Percentiles rank a stretch among this genome's conserved stretches.
phyloP scores from a whole-genome alignment of 2,113 vertebrate species.

The Jaculus jaculus region DNA sequence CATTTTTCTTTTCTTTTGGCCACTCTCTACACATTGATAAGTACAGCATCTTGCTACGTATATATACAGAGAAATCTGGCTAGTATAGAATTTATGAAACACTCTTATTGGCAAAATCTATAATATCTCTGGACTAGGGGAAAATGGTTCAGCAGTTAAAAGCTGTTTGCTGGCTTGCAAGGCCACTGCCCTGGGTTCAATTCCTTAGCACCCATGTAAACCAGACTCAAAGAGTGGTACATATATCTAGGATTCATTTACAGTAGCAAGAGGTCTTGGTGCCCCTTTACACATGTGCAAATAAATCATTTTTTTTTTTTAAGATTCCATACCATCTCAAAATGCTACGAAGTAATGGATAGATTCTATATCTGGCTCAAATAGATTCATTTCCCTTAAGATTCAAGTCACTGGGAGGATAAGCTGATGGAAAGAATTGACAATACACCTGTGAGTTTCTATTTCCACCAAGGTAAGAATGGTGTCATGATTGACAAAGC shows the following conservation, averaged over 20 bases:
- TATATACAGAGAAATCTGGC: background rate
- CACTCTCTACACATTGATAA: background rate
- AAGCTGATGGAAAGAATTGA: background rate
- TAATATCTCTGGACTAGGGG: too few species aligned
- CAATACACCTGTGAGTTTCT: background rate
- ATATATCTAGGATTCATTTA: too few species aligned
- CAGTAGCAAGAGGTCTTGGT: too few species aligned
- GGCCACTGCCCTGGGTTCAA: too few species aligned
- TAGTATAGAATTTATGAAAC: conserved; percentile 2
- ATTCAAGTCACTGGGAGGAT: background rate
- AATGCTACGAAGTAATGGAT: background rate
- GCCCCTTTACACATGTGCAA: too few species aligned
- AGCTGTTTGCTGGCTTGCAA: too few species aligned
- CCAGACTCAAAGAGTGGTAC: too few species aligned
- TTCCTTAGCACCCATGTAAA: too few species aligned
- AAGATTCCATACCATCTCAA: background rate
- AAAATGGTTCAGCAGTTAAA: too few species aligned
- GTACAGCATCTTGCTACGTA: background rate
- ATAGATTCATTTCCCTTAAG: background rate
- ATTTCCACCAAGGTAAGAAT: background rate
- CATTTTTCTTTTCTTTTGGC: background rate
- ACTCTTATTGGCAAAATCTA: background rate
- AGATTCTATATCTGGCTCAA: background rate
- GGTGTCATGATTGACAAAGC: background rate
- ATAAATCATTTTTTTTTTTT: too few species aligned